Percentiles rank a stretch among this genome's conserved stretches.
Conservation (phyloP, 2,797 vertebrate species). For the Cossypha polioptera region DNA sequence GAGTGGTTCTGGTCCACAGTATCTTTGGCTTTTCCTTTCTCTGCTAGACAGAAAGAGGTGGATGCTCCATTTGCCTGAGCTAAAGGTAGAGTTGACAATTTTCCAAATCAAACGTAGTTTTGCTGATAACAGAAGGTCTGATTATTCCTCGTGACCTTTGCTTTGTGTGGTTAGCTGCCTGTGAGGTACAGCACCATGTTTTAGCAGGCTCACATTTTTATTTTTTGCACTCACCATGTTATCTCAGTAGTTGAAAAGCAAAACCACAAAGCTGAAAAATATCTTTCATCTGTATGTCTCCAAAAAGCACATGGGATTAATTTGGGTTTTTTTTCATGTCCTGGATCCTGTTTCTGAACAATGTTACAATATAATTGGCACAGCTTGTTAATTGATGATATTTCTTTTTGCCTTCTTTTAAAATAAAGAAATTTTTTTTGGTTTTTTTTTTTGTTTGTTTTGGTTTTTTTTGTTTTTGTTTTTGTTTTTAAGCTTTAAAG, state of each 20-base stretch:
- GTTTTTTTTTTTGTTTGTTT: not conserved
- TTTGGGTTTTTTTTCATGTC: not conserved
- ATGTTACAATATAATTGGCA: not conserved
- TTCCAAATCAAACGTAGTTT: conserved; percentile 57
- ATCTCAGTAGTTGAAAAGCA: not conserved
- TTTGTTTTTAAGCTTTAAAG: not conserved
- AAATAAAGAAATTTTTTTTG: not conserved
- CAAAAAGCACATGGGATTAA: not conserved
- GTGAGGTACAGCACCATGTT: not conserved
- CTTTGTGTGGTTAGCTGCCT: conserved; percentile 25
- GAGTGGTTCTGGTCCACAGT: conserved; percentile 12
- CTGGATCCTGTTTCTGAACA: not conserved
- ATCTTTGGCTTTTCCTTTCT: conserved; percentile 30
- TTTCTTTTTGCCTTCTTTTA: not conserved
- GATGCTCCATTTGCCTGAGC: conserved; percentile 37
- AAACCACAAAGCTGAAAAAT: not conserved
- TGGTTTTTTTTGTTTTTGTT: not conserved
- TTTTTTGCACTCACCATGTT: not conserved
- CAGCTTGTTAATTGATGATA: not conserved
- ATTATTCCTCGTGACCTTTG: conserved; percentile 61
- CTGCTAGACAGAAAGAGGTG: conserved; percentile 20
- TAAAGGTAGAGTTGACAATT: conserved; percentile 41
- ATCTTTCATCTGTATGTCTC: not conserved
- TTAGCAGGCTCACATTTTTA: not conserved
- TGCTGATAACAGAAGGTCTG: conserved; percentile 58